Percentiles rank a stretch among this genome's conserved stretches.
Conservation (phyloP, 2,888 invertebrate genomes). For the Polyploca ridens region DNA sequence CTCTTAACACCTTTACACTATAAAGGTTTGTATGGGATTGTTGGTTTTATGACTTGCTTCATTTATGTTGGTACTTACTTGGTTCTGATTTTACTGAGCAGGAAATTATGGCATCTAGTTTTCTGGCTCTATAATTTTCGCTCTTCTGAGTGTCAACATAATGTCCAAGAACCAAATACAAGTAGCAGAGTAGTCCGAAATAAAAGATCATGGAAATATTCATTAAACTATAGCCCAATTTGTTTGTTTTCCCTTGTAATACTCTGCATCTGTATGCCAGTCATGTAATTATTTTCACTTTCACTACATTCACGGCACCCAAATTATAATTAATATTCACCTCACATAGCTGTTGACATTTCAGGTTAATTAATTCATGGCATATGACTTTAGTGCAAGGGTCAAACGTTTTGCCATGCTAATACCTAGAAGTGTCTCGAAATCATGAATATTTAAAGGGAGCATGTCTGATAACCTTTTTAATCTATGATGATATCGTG, state of each 20-base stretch:
- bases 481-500: slow-evolving; percentile 63
- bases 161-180: no score
- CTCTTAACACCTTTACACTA: not conserved
- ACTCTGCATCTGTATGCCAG: not conserved
- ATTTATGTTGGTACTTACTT: not conserved
- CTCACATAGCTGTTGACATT: not conserved
- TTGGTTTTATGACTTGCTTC: not conserved
- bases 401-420: not conserved
- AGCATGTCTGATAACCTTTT: slow-evolving; percentile 30
- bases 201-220: not conserved
- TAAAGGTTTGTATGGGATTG: not conserved
- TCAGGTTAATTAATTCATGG: not conserved
- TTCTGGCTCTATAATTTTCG: no score
- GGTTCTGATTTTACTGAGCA: no score
- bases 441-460: slow-evolving; percentile 4
- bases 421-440: not conserved
- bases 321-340: not conserved
- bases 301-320: not conserved
- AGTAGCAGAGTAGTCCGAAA: no score
- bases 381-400: not conserved
- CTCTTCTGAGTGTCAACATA: no score
- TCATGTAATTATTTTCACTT: not conserved
- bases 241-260: not conserved
- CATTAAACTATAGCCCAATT: not conserved
- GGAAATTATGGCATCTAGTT: no score